Evolutionary conservation across 37 sponge, comb jelly and placozoan species (phyloP).

Genomic region (Spongilla lacustris): DNA sequence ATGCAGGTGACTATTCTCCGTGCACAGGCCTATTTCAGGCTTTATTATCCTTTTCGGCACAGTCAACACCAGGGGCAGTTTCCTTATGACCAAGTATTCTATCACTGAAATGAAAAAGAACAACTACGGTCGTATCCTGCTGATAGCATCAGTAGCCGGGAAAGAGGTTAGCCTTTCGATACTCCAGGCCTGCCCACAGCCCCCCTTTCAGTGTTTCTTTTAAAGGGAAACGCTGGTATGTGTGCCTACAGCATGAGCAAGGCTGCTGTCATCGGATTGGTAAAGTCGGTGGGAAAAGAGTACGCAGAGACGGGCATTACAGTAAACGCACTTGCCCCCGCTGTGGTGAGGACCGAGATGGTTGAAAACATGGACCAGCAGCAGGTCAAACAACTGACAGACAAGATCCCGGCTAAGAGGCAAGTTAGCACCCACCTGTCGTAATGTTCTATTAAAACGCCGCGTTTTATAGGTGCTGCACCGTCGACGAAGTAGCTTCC

Average conservation of each 20-base stretch:
- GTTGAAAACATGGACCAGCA: conserved; percentile 59
- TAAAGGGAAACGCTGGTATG: conserved; percentile 81
- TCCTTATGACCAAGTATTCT: conserved; percentile 69
- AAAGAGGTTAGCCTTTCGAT: conserved; percentile 74
- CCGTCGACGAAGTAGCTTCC: conserved; percentile 65
- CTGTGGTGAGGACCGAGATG: conserved; percentile 70
- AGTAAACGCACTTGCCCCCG: conserved; percentile 81
- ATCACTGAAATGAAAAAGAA: conserved; percentile 60
- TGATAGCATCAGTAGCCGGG: conserved; percentile 84
- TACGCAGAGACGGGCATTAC: conserved; percentile 74
- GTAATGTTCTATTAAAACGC: no score
- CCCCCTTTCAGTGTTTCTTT: not conserved
- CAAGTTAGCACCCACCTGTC: not conserved
- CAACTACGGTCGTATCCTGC: conserved; percentile 76
- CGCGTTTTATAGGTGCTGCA: conserved; percentile 52
- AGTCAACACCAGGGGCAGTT: conserved; percentile 78
- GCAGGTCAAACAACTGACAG: conserved; percentile 73
- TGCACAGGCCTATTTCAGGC: no score
- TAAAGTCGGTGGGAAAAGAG: conserved; percentile 80
- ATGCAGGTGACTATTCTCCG: conserved; percentile 28
- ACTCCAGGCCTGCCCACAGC: not conserved
- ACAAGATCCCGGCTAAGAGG: conserved; percentile 85
- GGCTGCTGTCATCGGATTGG: conserved; percentile 78
- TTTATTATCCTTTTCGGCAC: not conserved
- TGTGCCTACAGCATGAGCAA: conserved; percentile 74